Evolutionary conservation across 1,140 invertebrate species (phyloP).

Genomic region (Hesperophylax magnus): DNA sequence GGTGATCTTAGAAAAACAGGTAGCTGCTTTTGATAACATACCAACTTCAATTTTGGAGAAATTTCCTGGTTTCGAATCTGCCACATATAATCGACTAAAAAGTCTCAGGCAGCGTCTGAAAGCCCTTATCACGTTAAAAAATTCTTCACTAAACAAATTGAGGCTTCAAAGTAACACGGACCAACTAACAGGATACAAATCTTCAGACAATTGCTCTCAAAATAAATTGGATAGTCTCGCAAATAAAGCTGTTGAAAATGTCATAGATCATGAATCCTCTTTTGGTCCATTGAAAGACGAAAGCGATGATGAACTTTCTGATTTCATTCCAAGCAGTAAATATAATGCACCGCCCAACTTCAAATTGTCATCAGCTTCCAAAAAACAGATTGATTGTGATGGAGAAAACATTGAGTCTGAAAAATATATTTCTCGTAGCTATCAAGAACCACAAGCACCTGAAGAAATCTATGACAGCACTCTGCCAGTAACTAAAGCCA

Average conservation of each 20-base stretch:
- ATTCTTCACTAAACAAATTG: conserved; percentile 30
- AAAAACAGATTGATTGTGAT: background rate
- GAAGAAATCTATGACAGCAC: conserved; percentile 8
- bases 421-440: background rate
- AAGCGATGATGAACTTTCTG: conserved; percentile 48
- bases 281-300: background rate
- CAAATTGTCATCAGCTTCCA: conserved; percentile 17
- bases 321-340: conserved; percentile 46
- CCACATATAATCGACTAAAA: conserved; percentile 64
- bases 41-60: conserved; percentile 64
- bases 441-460: background rate
- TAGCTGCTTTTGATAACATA: conserved; percentile 65
- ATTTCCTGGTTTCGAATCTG: conserved; percentile 64
- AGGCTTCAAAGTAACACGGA: background rate
- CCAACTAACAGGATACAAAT: conserved; percentile 6
- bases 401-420: background rate
- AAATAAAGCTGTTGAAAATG: background rate
- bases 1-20: conserved; percentile 66
- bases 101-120: conserved; percentile 55
- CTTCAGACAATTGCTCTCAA: background rate
- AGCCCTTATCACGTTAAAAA: conserved; percentile 47
- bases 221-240: background rate
- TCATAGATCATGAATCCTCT: conserved; percentile 10
- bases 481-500: background rate
- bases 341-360: conserved; percentile 33